phyloP scores from a whole-genome alignment of 2,797 vertebrate species.

The Tangara arthus region DNA sequence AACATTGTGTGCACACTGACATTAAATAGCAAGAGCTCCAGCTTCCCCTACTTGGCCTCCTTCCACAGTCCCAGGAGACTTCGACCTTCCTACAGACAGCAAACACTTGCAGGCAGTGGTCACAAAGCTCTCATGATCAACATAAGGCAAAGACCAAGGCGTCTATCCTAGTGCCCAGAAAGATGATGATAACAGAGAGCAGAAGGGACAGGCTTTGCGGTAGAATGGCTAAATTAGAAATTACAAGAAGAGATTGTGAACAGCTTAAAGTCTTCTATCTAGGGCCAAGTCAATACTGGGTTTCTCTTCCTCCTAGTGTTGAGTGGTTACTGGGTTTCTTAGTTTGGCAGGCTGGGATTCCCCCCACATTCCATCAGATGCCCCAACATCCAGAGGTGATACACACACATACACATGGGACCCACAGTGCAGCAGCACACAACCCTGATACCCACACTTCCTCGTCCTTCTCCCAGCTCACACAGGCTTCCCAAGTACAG shows the following conservation, averaged over 20 bases:
- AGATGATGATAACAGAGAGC: rapidly evolving
- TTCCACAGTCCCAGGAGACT: neutral
- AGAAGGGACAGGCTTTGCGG: neutral
- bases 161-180: neutral
- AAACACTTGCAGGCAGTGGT: neutral
- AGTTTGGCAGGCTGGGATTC: neutral
- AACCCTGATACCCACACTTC: neutral
- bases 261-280: neutral
- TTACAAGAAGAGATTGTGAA: neutral
- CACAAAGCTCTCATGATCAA: neutral
- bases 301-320: neutral
- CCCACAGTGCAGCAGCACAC: rapidly evolving
- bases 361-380: neutral
- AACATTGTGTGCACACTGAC: neutral
- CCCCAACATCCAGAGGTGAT: neutral
- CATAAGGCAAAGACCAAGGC: rapidly evolving
- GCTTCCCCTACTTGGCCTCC: neutral
- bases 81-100: neutral
- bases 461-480: neutral
- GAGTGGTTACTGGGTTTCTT: neutral
- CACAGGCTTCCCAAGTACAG: neutral
- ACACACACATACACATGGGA: rapidly evolving
- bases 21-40: neutral
- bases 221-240: neutral
- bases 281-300: neutral